Conservation (phyloP, 2,113 vertebrate genomes). For the Ovis canadensis region DNA sequence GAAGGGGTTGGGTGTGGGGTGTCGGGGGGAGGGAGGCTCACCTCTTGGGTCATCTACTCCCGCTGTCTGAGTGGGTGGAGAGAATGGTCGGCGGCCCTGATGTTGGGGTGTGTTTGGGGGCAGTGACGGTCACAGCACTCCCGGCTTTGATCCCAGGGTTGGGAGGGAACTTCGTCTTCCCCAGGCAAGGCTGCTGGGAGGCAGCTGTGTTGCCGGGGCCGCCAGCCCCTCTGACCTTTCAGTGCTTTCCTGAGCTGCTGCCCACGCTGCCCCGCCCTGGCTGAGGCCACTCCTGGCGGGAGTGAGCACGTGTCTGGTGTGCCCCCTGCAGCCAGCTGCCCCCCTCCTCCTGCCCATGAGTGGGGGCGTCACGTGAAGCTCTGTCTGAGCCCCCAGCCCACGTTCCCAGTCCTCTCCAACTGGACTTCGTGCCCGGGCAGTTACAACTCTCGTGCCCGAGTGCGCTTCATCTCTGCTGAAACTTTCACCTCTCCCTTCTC, state of each 20-base stretch:
- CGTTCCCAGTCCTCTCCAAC: accelerated
- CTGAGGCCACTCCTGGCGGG: no score
- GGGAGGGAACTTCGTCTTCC: neutral
- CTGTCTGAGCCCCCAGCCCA: neutral
- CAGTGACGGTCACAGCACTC: neutral
- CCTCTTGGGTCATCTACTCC: conserved; percentile 36
- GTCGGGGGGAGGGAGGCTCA: conserved; percentile 50
- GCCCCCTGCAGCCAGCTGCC: neutral
- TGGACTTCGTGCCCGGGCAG: neutral
- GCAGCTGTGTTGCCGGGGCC: no score
- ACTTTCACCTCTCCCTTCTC: neutral
- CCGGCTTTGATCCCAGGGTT: neutral
- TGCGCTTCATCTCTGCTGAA: neutral
- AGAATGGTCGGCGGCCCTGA: accelerated
- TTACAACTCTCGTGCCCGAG: neutral
- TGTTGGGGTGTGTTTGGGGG: neutral
- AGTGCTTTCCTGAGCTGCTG: neutral
- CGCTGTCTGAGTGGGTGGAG: neutral
- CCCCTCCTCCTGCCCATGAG: neutral
- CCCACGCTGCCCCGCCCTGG: accelerated
- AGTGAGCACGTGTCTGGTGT: neutral
- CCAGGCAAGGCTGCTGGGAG: neutral
- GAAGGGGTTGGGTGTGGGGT: conserved; percentile 68
- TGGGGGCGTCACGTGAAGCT: accelerated
- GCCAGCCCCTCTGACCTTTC: no score